Percentiles rank a stretch among this genome's conserved stretches.
These are phyloP conservation scores for Hydropsyche tenuis DNA, from an alignment of 1,140 invertebrate species.

Conservation along the genomic window DNA sequence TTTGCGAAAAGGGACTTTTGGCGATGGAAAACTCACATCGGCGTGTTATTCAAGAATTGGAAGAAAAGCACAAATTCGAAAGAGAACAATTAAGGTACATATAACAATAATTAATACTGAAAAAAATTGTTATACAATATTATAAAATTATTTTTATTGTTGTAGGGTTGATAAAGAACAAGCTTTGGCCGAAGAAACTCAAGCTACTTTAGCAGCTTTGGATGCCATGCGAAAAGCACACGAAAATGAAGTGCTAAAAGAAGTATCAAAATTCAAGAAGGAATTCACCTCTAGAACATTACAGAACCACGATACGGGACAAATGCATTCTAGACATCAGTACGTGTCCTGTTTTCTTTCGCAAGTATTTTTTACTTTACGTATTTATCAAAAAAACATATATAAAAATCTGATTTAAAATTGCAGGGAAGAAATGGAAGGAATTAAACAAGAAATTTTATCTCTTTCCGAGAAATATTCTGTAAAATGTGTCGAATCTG, in stretches of 20 bases:
- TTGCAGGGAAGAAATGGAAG: conserved; percentile 79
- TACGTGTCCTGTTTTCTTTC: conserved; percentile 32
- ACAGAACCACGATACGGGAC: conserved; percentile 57
- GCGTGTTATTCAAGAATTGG: conserved; percentile 82
- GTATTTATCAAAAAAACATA: not conserved
- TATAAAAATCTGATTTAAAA: not conserved
- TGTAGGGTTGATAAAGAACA: conserved; percentile 81
- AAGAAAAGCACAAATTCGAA: conserved; percentile 83
- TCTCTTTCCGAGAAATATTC: conserved; percentile 90
- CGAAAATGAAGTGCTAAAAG: conserved; percentile 86
- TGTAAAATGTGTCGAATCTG: conserved; percentile 89
- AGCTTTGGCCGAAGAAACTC: conserved; percentile 87
- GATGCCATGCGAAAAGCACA: conserved; percentile 94
- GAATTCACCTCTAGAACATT: conserved; percentile 74
- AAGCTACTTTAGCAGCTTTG: conserved; percentile 79
- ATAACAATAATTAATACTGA: no score
- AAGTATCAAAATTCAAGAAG: conserved; percentile 86
- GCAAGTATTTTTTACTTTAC: no score
- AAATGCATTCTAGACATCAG: conserved; percentile 47
- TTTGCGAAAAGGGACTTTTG: conserved; percentile 85
- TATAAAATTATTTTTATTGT: conserved; percentile 26
- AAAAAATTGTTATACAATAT: no score
- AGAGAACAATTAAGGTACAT: conserved; percentile 70
- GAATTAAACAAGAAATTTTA: conserved; percentile 84
- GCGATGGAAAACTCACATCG: conserved; percentile 89